A percentile compares a stretch with the other conserved stretches of the same genome.
phyloP scores from a whole-genome alignment of 1,140 invertebrate genomes.

The Calephelis virginiensis region DNA sequence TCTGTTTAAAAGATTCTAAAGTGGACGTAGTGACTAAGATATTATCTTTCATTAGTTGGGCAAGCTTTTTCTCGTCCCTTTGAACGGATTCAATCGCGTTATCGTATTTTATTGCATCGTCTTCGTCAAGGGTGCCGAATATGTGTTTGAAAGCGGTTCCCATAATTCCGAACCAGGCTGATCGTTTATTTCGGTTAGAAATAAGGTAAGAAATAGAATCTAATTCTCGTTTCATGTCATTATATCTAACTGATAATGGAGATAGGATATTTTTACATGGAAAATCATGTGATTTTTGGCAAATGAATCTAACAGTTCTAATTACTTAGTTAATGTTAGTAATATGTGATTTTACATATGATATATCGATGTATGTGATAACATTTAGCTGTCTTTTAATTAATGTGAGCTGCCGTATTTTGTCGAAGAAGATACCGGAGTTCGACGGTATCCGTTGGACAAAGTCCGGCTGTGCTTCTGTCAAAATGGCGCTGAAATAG shows the following conservation, averaged over 20 bases:
- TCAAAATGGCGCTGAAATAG: not conserved
- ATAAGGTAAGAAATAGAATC: constrained; percentile 7
- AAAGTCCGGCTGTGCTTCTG: constrained; percentile 1
- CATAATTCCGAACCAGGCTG: not conserved
- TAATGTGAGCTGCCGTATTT: not conserved
- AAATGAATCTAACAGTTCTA: not conserved
- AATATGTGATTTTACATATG: not conserved
- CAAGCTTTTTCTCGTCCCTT: constrained; percentile 5
- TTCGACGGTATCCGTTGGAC: not conserved
- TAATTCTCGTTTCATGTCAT: constrained; percentile 9
- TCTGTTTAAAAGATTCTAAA: not conserved
- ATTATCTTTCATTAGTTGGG: not conserved
- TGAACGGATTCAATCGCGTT: not conserved
- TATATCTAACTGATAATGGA: not conserved
- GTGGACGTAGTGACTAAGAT: constrained; percentile 4
- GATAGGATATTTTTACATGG: not conserved
- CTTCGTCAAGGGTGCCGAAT: constrained; percentile 1
- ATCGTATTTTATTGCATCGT: not conserved
- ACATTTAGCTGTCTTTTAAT: not conserved
- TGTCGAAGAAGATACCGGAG: constrained; percentile 10
- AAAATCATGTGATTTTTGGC: constrained; percentile 8
- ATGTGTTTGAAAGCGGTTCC: constrained; percentile 4
- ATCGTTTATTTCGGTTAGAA: not conserved
- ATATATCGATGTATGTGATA: not conserved
- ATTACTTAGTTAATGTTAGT: not conserved